Base-by-base conservation (phyloP, 1,140 invertebrate species). In the Harlomillsia oculata region DNA sequence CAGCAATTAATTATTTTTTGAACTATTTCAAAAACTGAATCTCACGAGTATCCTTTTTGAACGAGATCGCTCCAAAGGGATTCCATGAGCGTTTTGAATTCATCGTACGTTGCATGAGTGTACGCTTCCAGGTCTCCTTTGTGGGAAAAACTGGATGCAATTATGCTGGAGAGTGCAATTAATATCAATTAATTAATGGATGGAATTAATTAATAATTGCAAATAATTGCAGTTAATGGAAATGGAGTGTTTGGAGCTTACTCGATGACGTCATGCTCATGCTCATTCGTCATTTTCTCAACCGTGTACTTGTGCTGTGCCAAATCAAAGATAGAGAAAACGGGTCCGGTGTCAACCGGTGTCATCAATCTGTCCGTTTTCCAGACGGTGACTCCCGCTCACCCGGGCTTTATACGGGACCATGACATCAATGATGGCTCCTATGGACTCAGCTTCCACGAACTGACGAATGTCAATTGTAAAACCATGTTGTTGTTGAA, bases 51-150 rank as follows among this genome's bases (percentile, higher is more conserved):
- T 14, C 77, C 72, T 32, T 81, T 80, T 16, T 79, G 75, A 1
- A 89, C 67, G 6, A 89, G 67, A 1, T 76, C 70, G 0, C 71
- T 63, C 87, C 85, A 89, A 3, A 85, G 72, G 16, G 72, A 71
- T 11, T 77, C 74, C 53, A 89, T 74, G 1, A 87, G 70, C 16
- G 78, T 75, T 18, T 70, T 72, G 69, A 88, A 89, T 69, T 88
- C 84, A 2, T 71, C 67, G 5, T 73, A 25, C 73, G 70, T 16
- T 84, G 79, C 26, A 80, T 77, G 13, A 79, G 79, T 51, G 79
- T 78, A 9, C 86, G 65, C 77, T 68, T 89, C 87, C 59, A 91
- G 68, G 67, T 90, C 86, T 0, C 85, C 86, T 72, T 89, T 89
- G 60, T 79, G 77, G 68, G 85, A 86, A 68, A 90, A 90, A 70